Evolutionary conservation across 2,113 vertebrate genomes (phyloP).

Genomic region (Puntigrus tetrazona): DNA sequence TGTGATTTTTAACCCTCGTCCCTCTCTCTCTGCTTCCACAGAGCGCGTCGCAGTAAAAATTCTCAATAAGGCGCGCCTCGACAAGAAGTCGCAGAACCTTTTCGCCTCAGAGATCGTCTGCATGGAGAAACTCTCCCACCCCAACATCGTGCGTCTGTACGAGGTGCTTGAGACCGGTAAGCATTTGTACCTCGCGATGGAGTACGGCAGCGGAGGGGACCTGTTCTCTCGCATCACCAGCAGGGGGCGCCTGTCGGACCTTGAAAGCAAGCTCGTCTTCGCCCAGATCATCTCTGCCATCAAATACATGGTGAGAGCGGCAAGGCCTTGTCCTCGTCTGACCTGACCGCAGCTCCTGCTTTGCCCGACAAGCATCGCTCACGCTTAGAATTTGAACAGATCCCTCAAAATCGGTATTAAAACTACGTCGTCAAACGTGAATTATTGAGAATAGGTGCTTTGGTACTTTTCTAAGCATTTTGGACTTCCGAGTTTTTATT

Average conservation of each 20-base stretch:
- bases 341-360: background rate
- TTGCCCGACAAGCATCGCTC: background rate
- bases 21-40: conserved; percentile 55
- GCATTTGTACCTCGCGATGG: conserved; percentile 75
- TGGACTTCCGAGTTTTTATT: background rate
- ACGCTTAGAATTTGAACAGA: background rate
- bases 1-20: background rate
- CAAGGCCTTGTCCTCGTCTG: background rate
- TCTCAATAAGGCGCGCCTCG: conserved; percentile 70
- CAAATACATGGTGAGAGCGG: conserved; percentile 77
- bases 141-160: conserved; percentile 79
- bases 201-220: conserved; percentile 78
- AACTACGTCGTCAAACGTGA: background rate
- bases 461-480: background rate
- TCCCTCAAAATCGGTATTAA: no score
- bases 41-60: conserved; percentile 80
- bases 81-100: conserved; percentile 62
- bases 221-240: conserved; percentile 74
- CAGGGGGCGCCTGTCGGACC: conserved; percentile 72
- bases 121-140: conserved; percentile 79
- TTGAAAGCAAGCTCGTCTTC: conserved; percentile 75
- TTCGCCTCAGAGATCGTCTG: conserved; percentile 72
- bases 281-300: conserved; percentile 77
- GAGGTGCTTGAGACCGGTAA: conserved; percentile 77
- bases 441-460: background rate